These are phyloP conservation scores for Choloepus hoffmanni DNA, from an alignment of 2,113 vertebrate genomes.

Conservation along the genomic window DNA sequence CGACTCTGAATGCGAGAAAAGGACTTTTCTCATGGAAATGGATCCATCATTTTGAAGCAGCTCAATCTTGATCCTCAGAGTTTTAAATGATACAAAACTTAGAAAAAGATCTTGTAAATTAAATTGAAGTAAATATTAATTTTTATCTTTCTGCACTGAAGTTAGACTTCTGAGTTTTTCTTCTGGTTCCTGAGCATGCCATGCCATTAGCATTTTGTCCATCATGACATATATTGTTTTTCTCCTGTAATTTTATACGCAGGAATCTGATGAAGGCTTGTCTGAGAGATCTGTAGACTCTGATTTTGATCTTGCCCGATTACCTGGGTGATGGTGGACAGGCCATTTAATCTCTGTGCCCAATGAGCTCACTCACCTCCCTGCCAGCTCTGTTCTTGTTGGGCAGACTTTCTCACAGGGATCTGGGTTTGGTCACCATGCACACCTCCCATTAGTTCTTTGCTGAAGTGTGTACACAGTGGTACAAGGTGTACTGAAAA, in stretches of 20 bases:
- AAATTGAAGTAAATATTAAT: not conserved
- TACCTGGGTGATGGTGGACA: not conserved
- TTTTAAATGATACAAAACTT: not conserved
- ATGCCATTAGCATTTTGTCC: not conserved
- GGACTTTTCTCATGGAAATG: not conserved
- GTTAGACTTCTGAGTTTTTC: not conserved
- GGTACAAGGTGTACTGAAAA: not conserved
- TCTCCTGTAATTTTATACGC: not conserved
- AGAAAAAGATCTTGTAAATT: not conserved
- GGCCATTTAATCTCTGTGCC: no score
- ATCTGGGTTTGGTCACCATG: fast-evolving
- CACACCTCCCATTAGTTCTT: fast-evolving
- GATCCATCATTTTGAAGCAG: not conserved
- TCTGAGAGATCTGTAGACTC: not conserved
- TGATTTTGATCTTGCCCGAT: not conserved
- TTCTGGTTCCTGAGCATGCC: not conserved
- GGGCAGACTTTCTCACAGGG: not conserved
- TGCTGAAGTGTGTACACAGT: not conserved
- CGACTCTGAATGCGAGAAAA: not conserved
- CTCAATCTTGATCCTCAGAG: not conserved
- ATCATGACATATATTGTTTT: not conserved
- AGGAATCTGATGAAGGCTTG: not conserved
- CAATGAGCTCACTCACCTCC: not conserved
- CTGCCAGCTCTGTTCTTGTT: not conserved
- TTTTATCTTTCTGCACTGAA: not conserved